These are phyloP conservation scores for Cybosia mesomella DNA, from an alignment of 2,888 invertebrate genomes.

Conservation along the genomic window DNA sequence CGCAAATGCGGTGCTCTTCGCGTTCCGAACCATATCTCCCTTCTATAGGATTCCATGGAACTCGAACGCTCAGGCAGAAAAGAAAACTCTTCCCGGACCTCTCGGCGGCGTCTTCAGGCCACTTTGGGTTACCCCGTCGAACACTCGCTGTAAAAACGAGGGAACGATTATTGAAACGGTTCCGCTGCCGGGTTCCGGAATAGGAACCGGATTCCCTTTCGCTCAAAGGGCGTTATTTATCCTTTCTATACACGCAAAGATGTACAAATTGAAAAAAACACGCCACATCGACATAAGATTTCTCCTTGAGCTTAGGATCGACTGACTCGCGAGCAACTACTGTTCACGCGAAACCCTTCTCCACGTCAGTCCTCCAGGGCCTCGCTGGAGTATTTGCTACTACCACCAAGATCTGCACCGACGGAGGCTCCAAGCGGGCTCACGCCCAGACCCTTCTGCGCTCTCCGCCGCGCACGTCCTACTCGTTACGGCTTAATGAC, in stretches of 20 bases:
- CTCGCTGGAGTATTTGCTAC: constrained; percentile 91
- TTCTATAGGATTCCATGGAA: constrained; percentile 81
- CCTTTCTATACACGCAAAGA: constrained; percentile 81
- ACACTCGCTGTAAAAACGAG: constrained; percentile 56
- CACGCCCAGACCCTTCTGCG: constrained; percentile 87
- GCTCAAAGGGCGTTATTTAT: constrained; percentile 70
- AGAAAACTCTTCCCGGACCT: constrained; percentile 70
- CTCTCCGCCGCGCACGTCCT: constrained; percentile 81
- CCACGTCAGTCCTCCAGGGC: constrained; percentile 87
- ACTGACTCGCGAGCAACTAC: constrained; percentile 87
- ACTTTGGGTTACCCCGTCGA: constrained; percentile 75
- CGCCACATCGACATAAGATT: constrained; percentile 74
- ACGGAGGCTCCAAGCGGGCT: constrained; percentile 45
- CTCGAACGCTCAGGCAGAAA: constrained; percentile 74
- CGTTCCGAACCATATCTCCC: constrained; percentile 83
- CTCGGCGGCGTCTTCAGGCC: constrained; percentile 76
- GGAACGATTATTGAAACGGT: constrained; percentile 74
- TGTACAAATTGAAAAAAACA: constrained; percentile 15
- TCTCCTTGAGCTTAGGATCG: constrained; percentile 87
- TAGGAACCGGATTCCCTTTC: constrained; percentile 86
- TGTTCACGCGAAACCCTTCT: constrained; percentile 83
- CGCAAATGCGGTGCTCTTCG: constrained; percentile 64
- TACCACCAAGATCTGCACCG: constrained; percentile 66
- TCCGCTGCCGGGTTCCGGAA: constrained; percentile 88
- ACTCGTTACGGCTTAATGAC: constrained; percentile 88